These are phyloP conservation scores for Atta cephalotes DNA, from an alignment of 1,140 invertebrate genomes.

Conservation along the genomic window DNA sequence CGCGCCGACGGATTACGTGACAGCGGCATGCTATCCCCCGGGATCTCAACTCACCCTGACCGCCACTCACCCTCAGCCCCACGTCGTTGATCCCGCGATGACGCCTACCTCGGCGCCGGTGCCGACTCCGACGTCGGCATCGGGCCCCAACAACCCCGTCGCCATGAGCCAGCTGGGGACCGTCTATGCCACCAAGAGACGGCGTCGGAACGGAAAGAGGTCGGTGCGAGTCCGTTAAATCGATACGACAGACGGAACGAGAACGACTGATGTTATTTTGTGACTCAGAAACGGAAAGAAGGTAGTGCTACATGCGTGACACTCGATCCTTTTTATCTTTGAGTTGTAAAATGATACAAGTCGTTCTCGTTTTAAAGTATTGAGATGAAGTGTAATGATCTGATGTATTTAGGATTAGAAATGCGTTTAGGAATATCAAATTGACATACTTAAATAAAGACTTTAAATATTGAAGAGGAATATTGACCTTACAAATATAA, in stretches of 20 bases:
- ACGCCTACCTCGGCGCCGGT: constrained; percentile 80
- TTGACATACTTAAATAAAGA: not conserved
- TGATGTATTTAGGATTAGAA: not conserved
- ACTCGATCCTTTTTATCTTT: not conserved
- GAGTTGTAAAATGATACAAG: not conserved
- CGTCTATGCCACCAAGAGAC: constrained; percentile 97
- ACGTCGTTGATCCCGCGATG: constrained; percentile 81
- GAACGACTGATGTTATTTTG: constrained; percentile 29
- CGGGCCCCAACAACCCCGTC: constrained; percentile 85
- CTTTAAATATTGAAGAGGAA: not conserved
- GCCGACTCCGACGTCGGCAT: constrained; percentile 80
- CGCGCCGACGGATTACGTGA: constrained; percentile 83
- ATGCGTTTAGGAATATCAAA: not conserved
- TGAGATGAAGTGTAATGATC: not conserved
- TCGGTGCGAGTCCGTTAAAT: constrained; percentile 84
- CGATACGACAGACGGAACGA: constrained; percentile 30
- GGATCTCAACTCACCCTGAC: constrained; percentile 77
- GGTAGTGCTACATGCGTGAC: not conserved
- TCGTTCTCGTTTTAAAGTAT: not conserved
- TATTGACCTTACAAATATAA: not conserved
- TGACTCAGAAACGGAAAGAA: not conserved
- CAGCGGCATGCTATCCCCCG: constrained; percentile 83
- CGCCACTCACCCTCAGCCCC: constrained; percentile 80
- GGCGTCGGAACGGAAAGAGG: constrained; percentile 97
- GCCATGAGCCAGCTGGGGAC: constrained; percentile 95